Evolutionary conservation across 23 tunicate genomes (phyloP).

Genomic region (Trididemnum miniatum): DNA sequence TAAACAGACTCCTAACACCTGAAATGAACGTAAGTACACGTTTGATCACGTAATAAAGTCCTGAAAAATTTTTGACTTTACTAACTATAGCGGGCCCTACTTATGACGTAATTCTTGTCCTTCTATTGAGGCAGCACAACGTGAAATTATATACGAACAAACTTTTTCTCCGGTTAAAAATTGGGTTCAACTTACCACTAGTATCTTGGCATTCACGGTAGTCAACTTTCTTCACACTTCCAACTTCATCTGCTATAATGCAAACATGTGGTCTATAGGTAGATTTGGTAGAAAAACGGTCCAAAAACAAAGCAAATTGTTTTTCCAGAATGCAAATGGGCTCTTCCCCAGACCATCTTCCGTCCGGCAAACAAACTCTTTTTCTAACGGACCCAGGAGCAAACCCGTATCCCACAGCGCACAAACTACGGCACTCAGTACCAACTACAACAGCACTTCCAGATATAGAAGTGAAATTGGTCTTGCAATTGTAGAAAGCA

Average conservation of each 20-base stretch:
- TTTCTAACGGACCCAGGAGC: not conserved
- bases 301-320: conserved; percentile 41
- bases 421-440: not conserved
- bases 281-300: not conserved
- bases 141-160: no score
- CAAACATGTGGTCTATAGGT: not conserved
- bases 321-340: conserved; percentile 17
- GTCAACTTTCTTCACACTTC: not conserved
- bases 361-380: not conserved
- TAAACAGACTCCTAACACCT: no score
- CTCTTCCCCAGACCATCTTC: conserved; percentile 34
- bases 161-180: no score
- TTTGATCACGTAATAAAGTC: no score
- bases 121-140: no score
- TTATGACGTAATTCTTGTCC: no score
- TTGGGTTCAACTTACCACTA: conserved; percentile 1
- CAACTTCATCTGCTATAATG: not conserved
- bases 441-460: not conserved
- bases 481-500: not conserved
- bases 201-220: not conserved
- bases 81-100: no score
- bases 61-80: no score
- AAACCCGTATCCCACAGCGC: not conserved
- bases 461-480: no score
- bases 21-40: no score